Evolutionary conservation across 2,113 vertebrate genomes (phyloP).

Genomic region (Irena cyanogastra): DNA sequence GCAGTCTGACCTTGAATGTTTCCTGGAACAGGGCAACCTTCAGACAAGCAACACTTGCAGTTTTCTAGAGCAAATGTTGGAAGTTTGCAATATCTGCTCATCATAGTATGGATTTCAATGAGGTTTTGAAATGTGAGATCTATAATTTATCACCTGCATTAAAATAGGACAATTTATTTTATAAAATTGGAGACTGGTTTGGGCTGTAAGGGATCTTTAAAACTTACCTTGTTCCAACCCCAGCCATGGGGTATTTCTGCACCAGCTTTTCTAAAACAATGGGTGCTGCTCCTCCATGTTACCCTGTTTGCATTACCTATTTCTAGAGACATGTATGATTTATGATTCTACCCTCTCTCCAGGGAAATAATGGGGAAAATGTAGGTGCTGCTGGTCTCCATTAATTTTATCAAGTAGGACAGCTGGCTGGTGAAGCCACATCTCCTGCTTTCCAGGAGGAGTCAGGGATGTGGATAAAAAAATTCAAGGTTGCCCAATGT

Average conservation of each 20-base stretch:
- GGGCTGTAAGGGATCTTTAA: not conserved
- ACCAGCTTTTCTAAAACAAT: not conserved
- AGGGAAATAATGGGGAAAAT: not conserved
- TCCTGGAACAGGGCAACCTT: too few species aligned
- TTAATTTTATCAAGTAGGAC: not conserved
- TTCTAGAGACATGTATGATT: not conserved
- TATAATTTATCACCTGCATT: not conserved
- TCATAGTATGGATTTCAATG: not conserved
- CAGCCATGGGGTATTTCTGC: not conserved
- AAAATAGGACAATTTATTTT: not conserved
- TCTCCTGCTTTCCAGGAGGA: not conserved
- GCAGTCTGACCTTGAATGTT: too few species aligned
- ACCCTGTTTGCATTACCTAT: not conserved
- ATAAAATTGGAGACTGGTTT: not conserved
- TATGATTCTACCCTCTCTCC: not conserved
- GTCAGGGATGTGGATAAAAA: not conserved
- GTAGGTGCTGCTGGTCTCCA: not conserved
- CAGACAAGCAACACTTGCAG: fast-evolving
- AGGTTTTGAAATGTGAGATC: not conserved
- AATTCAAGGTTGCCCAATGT: not conserved
- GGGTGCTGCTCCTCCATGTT: not conserved
- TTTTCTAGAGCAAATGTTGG: not conserved
- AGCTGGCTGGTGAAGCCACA: not conserved
- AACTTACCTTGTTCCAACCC: not conserved
- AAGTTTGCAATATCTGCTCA: not conserved